Percentiles rank a stretch among this genome's conserved stretches.
Evolutionary conservation across 2,797 vertebrate genomes (phyloP).

Genomic region (Acanthornis magna): DNA sequence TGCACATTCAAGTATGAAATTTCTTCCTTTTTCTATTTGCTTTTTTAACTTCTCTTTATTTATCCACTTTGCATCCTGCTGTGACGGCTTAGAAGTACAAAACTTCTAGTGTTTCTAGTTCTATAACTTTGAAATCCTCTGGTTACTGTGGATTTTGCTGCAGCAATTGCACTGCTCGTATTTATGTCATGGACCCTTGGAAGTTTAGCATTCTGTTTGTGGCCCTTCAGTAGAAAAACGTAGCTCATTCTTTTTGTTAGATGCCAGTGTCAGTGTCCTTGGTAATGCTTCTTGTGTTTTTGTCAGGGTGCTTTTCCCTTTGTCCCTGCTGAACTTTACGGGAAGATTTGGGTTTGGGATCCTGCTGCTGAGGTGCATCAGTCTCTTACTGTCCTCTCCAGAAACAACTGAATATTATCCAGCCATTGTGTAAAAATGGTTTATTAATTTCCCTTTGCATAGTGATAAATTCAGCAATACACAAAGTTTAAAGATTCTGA

Average conservation of each 20-base stretch:
- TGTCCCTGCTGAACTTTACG: neutral
- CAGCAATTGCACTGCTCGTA: neutral
- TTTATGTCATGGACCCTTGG: neutral
- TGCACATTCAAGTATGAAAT: neutral
- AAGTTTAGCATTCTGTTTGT: neutral
- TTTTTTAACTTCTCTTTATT: neutral
- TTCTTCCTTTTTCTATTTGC: neutral
- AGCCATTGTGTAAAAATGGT: neutral
- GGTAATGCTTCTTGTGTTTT: neutral
- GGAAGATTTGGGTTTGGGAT: neutral
- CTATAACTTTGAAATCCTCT: neutral
- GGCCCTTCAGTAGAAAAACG: neutral
- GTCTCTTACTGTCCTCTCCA: neutral
- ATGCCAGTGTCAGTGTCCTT: neutral
- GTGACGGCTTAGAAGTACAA: neutral
- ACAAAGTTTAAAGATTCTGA: neutral
- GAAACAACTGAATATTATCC: rapidly evolving
- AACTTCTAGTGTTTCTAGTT: neutral
- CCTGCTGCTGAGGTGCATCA: neutral
- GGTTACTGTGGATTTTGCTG: neutral
- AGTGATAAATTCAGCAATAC: neutral
- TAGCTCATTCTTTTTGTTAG: neutral
- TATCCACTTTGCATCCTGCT: neutral
- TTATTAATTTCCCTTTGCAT: neutral
- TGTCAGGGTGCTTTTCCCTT: neutral